phyloP scores from a whole-genome alignment of 2,113 vertebrate species.

The Ptychochromis oligacanthus region DNA sequence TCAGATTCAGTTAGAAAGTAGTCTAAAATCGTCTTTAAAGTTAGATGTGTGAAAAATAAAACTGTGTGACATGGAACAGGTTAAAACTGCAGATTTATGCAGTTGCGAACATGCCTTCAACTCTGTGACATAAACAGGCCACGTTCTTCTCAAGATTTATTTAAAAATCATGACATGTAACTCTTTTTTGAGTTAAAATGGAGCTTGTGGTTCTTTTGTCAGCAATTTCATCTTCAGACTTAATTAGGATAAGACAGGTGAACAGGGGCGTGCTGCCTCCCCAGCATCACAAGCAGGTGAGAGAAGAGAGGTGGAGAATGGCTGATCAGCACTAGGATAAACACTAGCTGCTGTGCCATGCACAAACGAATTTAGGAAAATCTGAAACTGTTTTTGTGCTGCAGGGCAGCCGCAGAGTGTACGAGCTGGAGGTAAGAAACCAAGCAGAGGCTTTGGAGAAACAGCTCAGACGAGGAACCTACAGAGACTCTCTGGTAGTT shows the following conservation, averaged over 20 bases:
- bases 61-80: rapidly evolving
- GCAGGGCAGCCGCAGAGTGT: conserved; percentile 91
- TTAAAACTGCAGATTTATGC: neutral
- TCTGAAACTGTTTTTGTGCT: neutral
- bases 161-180: neutral
- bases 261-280: neutral
- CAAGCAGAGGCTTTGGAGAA: conserved; percentile 86
- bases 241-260: neutral
- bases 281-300: neutral
- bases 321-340: neutral
- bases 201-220: neutral
- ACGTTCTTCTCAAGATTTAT: neutral
- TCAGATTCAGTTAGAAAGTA: no score
- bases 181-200: neutral
- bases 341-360: neutral
- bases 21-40: no score
- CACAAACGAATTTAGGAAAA: neutral
- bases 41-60: no score
- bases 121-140: neutral
- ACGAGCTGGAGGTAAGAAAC: conserved; percentile 92
- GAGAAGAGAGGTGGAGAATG: neutral
- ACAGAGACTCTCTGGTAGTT: conserved; percentile 84
- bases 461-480: conserved; percentile 84
- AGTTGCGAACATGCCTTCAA: neutral
- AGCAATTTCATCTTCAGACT: neutral